phyloP scores from a whole-genome alignment of 1,140 invertebrate species.

The Caenorhabditis briggsae region DNA sequence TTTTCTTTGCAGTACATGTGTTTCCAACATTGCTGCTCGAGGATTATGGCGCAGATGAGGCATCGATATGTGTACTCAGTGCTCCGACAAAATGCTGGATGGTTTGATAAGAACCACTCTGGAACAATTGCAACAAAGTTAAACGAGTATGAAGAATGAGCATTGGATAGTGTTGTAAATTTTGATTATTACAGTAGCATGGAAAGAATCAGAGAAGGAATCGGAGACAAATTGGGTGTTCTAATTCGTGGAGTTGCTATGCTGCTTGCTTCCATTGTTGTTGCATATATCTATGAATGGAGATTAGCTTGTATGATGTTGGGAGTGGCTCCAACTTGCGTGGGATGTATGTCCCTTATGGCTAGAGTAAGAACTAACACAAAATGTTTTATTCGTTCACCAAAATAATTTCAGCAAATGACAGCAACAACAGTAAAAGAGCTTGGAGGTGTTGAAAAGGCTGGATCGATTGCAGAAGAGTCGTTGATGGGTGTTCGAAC shows the following conservation, averaged over 20 bases:
- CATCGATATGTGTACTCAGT: constrained; percentile 84
- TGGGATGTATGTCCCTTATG: constrained; percentile 65
- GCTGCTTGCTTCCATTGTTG: constrained; percentile 65
- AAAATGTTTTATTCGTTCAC: background rate
- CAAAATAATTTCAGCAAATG: constrained; percentile 66
- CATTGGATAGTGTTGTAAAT: background rate
- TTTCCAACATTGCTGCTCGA: constrained; percentile 78
- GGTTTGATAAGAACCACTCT: constrained; percentile 89
- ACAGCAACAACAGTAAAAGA: constrained; percentile 82
- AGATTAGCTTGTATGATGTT: constrained; percentile 70
- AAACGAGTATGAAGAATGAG: constrained; percentile 84
- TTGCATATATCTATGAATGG: constrained; percentile 71
- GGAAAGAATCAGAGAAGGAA: constrained; percentile 88
- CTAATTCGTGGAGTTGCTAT: constrained; percentile 81
- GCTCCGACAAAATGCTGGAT: constrained; percentile 88
- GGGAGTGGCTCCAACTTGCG: constrained; percentile 62
- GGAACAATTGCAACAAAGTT: constrained; percentile 89
- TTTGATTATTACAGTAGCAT: constrained; percentile 83
- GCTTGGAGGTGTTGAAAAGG: constrained; percentile 84
- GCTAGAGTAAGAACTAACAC: constrained; percentile 35
- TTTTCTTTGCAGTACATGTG: constrained; percentile 78
- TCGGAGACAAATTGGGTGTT: constrained; percentile 88
- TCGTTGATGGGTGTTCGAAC: constrained; percentile 85
- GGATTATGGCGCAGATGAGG: constrained; percentile 84
- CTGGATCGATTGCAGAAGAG: constrained; percentile 87